phyloP scores from a whole-genome alignment of 2,113 vertebrate species.

The Myotis davidii region DNA sequence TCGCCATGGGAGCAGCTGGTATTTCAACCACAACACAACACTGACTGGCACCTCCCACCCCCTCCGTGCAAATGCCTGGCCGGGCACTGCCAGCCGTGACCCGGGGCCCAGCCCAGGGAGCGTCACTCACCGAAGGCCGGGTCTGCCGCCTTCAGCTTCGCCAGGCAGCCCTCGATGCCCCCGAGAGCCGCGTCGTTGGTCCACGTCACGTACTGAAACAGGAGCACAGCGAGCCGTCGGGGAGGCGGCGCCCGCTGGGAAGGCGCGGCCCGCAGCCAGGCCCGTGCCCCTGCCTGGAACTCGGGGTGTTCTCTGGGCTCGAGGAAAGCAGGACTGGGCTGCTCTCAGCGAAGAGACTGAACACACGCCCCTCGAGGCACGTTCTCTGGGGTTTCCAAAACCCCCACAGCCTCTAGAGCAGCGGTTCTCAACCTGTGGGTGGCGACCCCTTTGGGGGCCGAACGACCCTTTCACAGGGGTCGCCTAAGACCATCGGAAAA shows the following conservation, averaged over 20 bases:
- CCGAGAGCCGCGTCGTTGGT: conserved; percentile 90
- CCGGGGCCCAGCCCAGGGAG: fast-evolving
- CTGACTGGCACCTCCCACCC: not conserved
- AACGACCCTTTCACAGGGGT: too few relatives aligned
- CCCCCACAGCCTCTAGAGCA: not conserved
- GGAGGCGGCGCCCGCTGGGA: not conserved
- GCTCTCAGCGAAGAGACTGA: not conserved
- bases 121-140: conserved; percentile 91
- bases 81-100: fast-evolving
- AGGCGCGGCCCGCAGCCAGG: fast-evolving
- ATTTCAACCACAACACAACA: not conserved
- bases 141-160: conserved; percentile 90
- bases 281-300: not conserved
- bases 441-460: too few relatives aligned
- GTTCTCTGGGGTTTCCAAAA: not conserved
- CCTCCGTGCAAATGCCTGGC: fast-evolving
- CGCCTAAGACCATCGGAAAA: too few relatives aligned
- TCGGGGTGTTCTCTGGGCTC: not conserved
- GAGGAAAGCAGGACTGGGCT: too few relatives aligned
- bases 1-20: not conserved
- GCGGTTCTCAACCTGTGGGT: too few relatives aligned
- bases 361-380: fast-evolving
- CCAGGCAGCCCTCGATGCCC: conserved; percentile 92
- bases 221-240: not conserved
- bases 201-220: conserved; percentile 92